phyloP scores from a whole-genome alignment of 2,113 vertebrate species.

The Fregata magnificens region DNA sequence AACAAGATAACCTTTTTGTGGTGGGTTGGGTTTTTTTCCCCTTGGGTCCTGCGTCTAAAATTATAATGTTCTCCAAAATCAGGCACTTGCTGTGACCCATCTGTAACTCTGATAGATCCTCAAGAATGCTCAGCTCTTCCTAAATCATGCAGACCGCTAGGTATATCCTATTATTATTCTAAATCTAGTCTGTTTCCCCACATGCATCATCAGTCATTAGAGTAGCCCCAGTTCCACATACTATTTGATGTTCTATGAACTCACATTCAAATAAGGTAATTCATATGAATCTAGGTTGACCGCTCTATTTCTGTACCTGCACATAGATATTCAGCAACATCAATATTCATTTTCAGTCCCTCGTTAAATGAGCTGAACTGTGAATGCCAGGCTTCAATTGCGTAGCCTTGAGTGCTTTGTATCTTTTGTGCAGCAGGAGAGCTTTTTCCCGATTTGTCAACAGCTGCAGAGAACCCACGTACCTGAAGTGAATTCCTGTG shows the following conservation, averaged over 20 bases:
- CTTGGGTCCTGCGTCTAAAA: neutral
- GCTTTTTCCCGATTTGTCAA: neutral
- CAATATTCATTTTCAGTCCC: neutral
- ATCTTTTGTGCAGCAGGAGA: neutral
- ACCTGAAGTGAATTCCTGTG: neutral
- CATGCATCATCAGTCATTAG: neutral
- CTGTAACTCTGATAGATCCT: neutral
- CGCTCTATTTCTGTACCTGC: neutral
- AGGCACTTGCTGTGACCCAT: neutral
- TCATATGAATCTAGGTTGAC: neutral
- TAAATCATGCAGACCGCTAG: neutral
- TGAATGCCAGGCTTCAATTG: neutral
- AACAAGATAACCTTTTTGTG: neutral
- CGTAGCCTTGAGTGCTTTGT: neutral
- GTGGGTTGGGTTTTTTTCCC: neutral
- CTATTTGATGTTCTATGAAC: neutral
- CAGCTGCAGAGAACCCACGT: neutral
- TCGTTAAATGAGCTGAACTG: neutral
- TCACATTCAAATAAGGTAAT: neutral
- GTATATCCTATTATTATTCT: too few species aligned
- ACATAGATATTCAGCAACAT: neutral
- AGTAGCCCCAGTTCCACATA: neutral
- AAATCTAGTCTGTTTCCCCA: neutral
- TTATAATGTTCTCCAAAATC: neutral
- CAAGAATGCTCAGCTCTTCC: neutral